Percentiles rank a stretch among this genome's conserved stretches.
Conservation (phyloP, 2,888 invertebrate species). For the Lasioglossum oenotherae region DNA sequence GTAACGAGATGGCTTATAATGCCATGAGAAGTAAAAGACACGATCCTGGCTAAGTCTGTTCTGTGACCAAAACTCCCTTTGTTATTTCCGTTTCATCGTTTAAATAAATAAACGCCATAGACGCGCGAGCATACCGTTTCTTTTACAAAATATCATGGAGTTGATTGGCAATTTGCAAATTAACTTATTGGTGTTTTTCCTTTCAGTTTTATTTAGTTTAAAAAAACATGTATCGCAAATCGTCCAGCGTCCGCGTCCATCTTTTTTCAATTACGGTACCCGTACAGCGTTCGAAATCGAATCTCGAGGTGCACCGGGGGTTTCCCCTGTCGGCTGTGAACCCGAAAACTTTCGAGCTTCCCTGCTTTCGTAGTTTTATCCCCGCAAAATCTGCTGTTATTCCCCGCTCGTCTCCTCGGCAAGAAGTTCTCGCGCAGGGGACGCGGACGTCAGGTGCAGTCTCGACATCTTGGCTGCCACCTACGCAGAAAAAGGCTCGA, state of each 20-base stretch:
- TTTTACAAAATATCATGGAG: neutral
- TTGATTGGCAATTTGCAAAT: neutral
- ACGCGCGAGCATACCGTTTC: neutral
- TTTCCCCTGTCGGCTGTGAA: conserved; percentile 42
- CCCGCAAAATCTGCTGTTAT: conserved; percentile 67
- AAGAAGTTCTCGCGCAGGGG: conserved; percentile 57
- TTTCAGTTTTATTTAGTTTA: too few relatives aligned
- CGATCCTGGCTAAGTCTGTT: neutral
- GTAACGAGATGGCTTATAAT: conserved; percentile 25
- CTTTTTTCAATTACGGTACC: neutral
- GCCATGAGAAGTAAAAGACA: conserved; percentile 4
- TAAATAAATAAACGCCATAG: neutral
- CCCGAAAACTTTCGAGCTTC: conserved; percentile 58
- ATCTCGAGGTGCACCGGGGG: conserved; percentile 38
- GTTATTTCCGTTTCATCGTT: neutral
- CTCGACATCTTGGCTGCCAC: conserved; percentile 55
- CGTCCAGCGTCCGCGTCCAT: neutral
- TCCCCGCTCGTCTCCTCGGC: conserved; percentile 61
- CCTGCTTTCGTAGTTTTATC: conserved; percentile 63
- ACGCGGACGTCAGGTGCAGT: conserved; percentile 69
- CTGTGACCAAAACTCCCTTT: conserved; percentile 2
- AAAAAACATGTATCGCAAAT: too few relatives aligned
- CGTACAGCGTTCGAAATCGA: conserved; percentile 36
- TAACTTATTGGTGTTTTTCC: neutral
- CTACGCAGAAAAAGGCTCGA: conserved; percentile 46